A percentile compares a stretch with the other conserved stretches of the same genome.
Evolutionary conservation across 2,797 vertebrate species (phyloP).

Genomic region (Cygnus olor): DNA sequence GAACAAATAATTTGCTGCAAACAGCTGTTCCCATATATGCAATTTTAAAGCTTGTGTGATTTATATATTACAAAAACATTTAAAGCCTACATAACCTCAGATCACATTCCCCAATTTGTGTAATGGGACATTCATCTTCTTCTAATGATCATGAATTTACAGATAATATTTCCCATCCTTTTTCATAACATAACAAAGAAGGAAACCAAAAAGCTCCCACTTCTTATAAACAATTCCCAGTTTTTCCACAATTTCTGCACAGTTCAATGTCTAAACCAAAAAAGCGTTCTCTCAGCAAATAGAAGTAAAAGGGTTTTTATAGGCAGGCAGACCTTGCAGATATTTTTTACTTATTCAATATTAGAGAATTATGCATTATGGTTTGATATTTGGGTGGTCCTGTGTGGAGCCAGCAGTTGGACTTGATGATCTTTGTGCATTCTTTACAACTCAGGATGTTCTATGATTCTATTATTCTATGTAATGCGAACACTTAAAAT

Average conservation of each 20-base stretch:
- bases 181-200: not conserved
- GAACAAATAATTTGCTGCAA: not conserved
- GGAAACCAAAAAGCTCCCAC: not conserved
- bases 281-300: too few species aligned
- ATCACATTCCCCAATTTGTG: not conserved
- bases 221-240: not conserved
- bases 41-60: not conserved
- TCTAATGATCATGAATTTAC: not conserved
- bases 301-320: not conserved
- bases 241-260: not conserved
- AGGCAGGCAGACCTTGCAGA: accelerated
- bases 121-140: accelerated
- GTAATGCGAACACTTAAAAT: not conserved
- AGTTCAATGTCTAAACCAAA: too few species aligned
- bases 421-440: too few species aligned
- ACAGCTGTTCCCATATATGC: not conserved
- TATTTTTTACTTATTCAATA: not conserved
- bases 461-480: not conserved
- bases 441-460: too few species aligned
- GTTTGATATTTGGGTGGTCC: too few species aligned
- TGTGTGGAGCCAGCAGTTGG: too few species aligned
- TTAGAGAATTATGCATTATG: not conserved
- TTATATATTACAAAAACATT: not conserved
- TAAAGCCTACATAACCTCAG: not conserved
- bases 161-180: not conserved